Evolutionary conservation across 2,797 vertebrate genomes (phyloP).

Genomic region (Falco biarmicus): DNA sequence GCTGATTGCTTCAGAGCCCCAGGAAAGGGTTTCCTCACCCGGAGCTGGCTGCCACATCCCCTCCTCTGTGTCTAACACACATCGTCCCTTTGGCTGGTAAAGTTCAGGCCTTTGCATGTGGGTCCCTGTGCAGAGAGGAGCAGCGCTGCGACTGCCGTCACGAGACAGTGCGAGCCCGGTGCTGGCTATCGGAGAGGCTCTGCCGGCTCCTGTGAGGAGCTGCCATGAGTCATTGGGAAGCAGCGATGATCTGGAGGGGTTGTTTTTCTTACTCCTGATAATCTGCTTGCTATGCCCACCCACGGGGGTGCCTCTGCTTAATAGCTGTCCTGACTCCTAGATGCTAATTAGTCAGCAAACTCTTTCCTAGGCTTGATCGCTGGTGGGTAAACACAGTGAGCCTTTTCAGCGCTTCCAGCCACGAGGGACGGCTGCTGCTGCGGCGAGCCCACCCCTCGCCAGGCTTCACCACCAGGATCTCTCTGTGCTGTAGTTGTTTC

Average conservation of each 20-base stretch:
- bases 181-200: background rate
- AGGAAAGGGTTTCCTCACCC: background rate
- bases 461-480: background rate
- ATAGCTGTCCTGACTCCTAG: background rate
- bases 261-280: background rate
- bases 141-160: background rate
- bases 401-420: background rate
- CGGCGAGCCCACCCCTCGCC: background rate
- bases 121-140: background rate
- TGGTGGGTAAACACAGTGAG: background rate
- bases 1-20: background rate
- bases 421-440: accelerated
- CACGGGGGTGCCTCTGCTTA: background rate
- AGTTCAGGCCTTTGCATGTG: background rate
- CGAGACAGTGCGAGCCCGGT: background rate
- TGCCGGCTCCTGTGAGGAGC: background rate
- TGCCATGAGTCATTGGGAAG: background rate
- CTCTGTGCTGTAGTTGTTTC: background rate
- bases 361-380: background rate
- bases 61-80: background rate
- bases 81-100: accelerated
- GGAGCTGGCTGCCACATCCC: background rate
- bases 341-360: conserved; percentile 5
- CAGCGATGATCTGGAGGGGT: background rate
- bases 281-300: background rate